Evolutionary conservation across 2,113 vertebrate species (phyloP).

Genomic region (Cyanoderma ruficeps): DNA sequence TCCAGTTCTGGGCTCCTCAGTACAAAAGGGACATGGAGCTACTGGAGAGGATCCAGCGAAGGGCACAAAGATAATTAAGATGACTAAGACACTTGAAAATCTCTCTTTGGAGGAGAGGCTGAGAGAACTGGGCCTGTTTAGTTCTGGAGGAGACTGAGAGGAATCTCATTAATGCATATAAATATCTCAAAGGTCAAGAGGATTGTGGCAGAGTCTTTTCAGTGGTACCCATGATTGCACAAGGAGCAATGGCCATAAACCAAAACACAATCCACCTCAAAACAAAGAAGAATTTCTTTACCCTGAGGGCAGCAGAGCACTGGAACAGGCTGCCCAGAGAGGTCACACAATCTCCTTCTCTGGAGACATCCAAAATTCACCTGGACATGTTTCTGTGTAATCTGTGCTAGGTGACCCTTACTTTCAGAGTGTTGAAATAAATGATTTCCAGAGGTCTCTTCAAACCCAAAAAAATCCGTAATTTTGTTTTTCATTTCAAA

Average conservation of each 20-base stretch:
- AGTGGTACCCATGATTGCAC: neutral
- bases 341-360: neutral
- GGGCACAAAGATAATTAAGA: neutral
- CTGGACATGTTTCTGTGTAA: accelerated
- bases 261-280: neutral
- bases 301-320: neutral
- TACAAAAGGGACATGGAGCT: neutral
- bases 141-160: neutral
- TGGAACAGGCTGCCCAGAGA: neutral
- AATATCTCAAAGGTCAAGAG: neutral
- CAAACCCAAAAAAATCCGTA: neutral
- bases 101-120: neutral
- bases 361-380: neutral
- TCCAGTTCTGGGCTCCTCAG: neutral
- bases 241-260: neutral
- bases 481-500: neutral
- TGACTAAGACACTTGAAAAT: neutral
- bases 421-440: neutral
- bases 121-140: neutral
- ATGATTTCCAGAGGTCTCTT: neutral
- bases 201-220: neutral
- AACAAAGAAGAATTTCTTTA: neutral
- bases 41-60: neutral
- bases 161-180: too few relatives aligned
- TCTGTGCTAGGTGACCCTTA: too few relatives aligned